Evolutionary conservation across 2,888 invertebrate species (phyloP), one percentile per base, ranked within the genome.

Genomic region (Drosophila robusta): DNA sequence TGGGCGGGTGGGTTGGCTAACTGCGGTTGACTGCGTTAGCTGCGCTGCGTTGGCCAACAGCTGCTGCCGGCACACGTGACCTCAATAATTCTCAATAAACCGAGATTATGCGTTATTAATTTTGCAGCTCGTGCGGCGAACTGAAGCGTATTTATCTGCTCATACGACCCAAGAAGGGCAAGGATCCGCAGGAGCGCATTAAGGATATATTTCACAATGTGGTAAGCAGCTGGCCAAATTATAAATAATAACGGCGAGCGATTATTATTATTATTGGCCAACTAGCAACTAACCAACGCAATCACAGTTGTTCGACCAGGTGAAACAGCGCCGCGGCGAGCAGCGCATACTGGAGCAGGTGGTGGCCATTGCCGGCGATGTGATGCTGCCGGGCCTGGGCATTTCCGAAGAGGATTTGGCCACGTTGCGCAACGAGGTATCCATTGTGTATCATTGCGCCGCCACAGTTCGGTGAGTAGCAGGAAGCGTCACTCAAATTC

Each of bases 381-480:
- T 95, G 0, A 92, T 93, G 8, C 92, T 93, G 32, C 94, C 94
- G 0, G 95, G 95, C 67, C 92, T 97, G 47, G 97, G 95, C 0
- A 92, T 97, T 49, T 95, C 95, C 1, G 91, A 93, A 0, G 93
- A 94, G 14, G 95, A 97, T 90, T 94, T 96, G 63, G 91, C 94
- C 78, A 92, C 93, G 78, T 87, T 97, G 4, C 92, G 93, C 18
- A 94, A 96, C 0, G 95, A 96, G 68, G 95, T 97, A 0, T 93
- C 96, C 54, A 94, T 98, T 39, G 95, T 99, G n/a, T 96, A 97
- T 89, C 99, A 99, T 89, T 94, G 95, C 63, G 95, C 95, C 2
- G 95, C 95, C 2, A 95, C 95, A 14, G 94, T 95, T 65, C 93
- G 95, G 92, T 92, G 63, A 78, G 77, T 56, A 16, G 8, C 18